These are phyloP conservation scores for Zingel zingel DNA, from an alignment of 2,113 vertebrate genomes.

Conservation along the genomic window DNA sequence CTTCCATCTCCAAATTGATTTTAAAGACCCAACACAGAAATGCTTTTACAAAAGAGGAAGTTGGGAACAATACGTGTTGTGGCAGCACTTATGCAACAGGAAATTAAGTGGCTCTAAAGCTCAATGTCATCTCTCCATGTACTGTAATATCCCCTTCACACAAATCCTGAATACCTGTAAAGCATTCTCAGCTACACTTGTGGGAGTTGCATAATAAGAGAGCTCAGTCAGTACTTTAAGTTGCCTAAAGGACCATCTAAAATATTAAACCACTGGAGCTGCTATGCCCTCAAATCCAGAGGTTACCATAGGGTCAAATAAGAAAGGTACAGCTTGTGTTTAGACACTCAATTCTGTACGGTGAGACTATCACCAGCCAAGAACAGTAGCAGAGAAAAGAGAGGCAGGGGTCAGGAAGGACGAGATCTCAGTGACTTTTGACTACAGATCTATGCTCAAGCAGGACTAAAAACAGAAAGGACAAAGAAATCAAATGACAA, in stretches of 20 bases:
- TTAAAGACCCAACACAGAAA: conserved; percentile 24
- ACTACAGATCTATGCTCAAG: conserved; percentile 62
- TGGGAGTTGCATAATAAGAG: conserved; percentile 48
- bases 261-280: conserved; percentile 28
- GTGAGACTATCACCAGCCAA: conserved; percentile 29
- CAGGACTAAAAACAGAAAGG: conserved; percentile 65
- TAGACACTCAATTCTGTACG: background rate
- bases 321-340: background rate
- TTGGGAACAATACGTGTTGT: conserved; percentile 32
- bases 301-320: background rate
- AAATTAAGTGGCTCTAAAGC: conserved; percentile 50
- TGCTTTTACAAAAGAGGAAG: conserved; percentile 26
- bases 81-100: conserved; percentile 47
- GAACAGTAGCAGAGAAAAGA: conserved; percentile 41
- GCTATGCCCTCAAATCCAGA: background rate
- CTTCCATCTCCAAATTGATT: conserved; percentile 47
- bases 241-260: conserved; percentile 21
- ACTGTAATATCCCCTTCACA: conserved; percentile 25
- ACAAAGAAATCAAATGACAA: conserved; percentile 67
- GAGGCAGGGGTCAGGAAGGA: conserved; percentile 41
- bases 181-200: conserved; percentile 33
- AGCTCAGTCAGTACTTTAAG: conserved; percentile 3
- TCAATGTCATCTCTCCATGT: conserved; percentile 42
- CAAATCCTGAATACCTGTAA: conserved; percentile 10
- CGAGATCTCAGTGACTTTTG: conserved; percentile 59